Percentiles rank a stretch among this genome's conserved stretches.
Conservation (phyloP, 1,140 invertebrate species). For the Drosophila paulistorum region DNA sequence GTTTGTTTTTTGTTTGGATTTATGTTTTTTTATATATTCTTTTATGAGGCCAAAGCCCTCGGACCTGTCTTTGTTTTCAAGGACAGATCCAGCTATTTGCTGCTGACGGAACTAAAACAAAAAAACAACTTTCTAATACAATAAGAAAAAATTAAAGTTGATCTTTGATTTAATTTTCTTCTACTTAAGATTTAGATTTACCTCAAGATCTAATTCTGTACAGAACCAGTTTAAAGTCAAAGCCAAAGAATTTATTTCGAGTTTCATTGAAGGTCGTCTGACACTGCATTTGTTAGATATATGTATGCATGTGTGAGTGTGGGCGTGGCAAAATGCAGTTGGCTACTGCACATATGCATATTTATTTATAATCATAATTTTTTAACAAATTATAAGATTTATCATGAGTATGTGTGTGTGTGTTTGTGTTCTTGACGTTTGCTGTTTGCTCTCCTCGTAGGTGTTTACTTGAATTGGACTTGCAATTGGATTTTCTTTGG, state of each 20-base stretch:
- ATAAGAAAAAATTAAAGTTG: conserved; percentile 41
- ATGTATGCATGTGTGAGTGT: conserved; percentile 11
- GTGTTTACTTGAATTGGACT: conserved; percentile 41
- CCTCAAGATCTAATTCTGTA: conserved; percentile 30
- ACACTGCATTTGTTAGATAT: conserved; percentile 20
- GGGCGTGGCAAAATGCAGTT: conserved; percentile 44
- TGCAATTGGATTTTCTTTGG: conserved; percentile 38
- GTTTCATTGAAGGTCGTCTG: conserved; percentile 63
- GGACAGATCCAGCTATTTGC: conserved; percentile 37
- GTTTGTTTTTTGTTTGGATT: not conserved
- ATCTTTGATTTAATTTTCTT: conserved; percentile 77
- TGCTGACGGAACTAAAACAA: conserved; percentile 63
- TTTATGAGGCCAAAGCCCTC: conserved; percentile 62
- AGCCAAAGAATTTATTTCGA: conserved; percentile 52
- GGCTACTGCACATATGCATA: conserved; percentile 24
- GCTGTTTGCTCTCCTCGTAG: conserved; percentile 39
- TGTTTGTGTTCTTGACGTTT: conserved; percentile 24
- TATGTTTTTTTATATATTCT: conserved; percentile 15
- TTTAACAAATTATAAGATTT: conserved; percentile 34
- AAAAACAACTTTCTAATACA: conserved; percentile 78
- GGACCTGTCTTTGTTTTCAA: conserved; percentile 43
- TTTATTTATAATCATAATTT: conserved; percentile 56
- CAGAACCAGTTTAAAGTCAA: conserved; percentile 59
- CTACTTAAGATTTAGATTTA: conserved; percentile 42
- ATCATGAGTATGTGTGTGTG: not conserved